Evolutionary conservation across 1,140 invertebrate genomes (phyloP).

Genomic region (Diabrotica undecimpunctata): DNA sequence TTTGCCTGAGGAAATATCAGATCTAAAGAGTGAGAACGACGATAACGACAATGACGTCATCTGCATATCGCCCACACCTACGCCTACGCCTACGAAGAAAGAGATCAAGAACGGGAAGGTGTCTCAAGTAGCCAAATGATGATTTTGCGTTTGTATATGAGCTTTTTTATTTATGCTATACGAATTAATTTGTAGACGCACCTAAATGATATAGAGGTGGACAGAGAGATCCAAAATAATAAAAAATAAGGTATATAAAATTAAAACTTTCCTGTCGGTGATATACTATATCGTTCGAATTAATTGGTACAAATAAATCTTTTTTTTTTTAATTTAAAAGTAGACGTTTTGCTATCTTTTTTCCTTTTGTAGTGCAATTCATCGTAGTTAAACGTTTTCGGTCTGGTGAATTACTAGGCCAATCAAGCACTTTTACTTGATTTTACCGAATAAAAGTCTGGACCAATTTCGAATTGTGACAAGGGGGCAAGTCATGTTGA

Average conservation of each 20-base stretch:
- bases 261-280: not conserved
- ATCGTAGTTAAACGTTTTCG: no score
- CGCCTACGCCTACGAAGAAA: not conserved
- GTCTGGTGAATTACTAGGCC: no score
- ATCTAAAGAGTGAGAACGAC: slow-evolving; percentile 39
- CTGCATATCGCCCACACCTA: slow-evolving; percentile 41
- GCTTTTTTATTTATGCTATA: not conserved
- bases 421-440: no score
- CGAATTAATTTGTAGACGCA: not conserved
- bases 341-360: no score
- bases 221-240: not conserved
- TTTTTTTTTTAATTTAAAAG: not conserved
- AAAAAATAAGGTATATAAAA: not conserved
- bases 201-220: not conserved
- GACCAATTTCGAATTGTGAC: no score
- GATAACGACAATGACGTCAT: slow-evolving; percentile 44
- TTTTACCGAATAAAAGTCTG: no score
- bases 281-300: not conserved
- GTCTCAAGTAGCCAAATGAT: slow-evolving; percentile 5
- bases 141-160: not conserved
- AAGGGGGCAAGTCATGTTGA: no score
- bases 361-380: no score
- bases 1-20: slow-evolving; percentile 32
- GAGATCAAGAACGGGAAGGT: slow-evolving; percentile 3
- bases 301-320: not conserved